These are phyloP conservation scores for Trichacis sp. DNA, from an alignment of 2,888 invertebrate species.

Conservation along the genomic window DNA sequence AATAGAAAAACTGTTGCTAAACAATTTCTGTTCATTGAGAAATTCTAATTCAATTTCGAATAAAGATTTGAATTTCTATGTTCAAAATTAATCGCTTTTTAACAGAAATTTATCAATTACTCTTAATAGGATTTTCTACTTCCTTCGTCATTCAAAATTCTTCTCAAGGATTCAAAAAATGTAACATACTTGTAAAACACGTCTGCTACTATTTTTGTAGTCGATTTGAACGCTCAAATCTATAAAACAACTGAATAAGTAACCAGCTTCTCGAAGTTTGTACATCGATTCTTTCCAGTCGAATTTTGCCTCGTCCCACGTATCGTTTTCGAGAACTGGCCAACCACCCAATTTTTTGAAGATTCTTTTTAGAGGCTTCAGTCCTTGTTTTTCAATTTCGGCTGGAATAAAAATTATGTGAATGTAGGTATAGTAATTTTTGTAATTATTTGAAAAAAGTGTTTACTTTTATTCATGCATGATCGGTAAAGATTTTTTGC, in stretches of 20 bases:
- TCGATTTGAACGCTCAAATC: slow-evolving; percentile 92
- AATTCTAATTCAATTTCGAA: too few species aligned
- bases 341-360: slow-evolving; percentile 88
- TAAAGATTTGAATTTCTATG: too few species aligned
- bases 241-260: slow-evolving; percentile 90
- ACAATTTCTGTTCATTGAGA: too few species aligned
- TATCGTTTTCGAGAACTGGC: slow-evolving; percentile 86
- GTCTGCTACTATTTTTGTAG: slow-evolving; percentile 86
- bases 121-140: too few species aligned
- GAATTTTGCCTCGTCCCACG: slow-evolving; percentile 80
- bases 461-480: slow-evolving; percentile 43
- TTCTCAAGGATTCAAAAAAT: not conserved
- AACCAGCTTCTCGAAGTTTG: slow-evolving; percentile 83
- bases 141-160: too few species aligned
- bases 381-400: slow-evolving; percentile 83
- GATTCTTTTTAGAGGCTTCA: slow-evolving; percentile 79
- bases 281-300: slow-evolving; percentile 87
- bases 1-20: too few species aligned
- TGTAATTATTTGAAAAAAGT: too few species aligned
- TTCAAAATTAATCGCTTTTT: too few species aligned
- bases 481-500: slow-evolving; percentile 36
- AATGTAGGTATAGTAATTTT: too few species aligned
- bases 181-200: slow-evolving; percentile 84
- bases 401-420: slow-evolving; percentile 69
- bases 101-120: too few species aligned